These are phyloP conservation scores for Synergus umbraculus DNA, from an alignment of 2,888 invertebrate species.

Conservation along the genomic window DNA sequence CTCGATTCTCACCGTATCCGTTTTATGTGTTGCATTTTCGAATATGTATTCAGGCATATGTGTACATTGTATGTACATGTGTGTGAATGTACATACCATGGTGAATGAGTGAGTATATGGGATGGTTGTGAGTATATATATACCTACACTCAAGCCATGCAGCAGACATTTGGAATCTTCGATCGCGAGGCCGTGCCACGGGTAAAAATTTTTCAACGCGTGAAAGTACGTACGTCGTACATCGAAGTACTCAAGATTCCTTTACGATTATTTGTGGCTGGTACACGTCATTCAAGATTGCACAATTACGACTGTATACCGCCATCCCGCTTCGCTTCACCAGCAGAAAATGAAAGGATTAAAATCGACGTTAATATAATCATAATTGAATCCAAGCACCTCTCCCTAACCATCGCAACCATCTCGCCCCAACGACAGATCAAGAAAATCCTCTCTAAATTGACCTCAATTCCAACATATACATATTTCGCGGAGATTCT, in stretches of 20 bases:
- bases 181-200: conserved; percentile 23
- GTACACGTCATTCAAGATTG: conserved; percentile 40
- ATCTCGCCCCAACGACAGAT: neutral
- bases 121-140: neutral
- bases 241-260: conserved; percentile 54
- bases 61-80: no score
- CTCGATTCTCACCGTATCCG: conserved; percentile 25
- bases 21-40: conserved; percentile 12
- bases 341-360: conserved; percentile 36
- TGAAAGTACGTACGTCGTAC: conserved; percentile 32
- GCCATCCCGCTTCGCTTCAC: conserved; percentile 25
- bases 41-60: neutral
- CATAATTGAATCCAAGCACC: conserved; percentile 31
- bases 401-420: neutral
- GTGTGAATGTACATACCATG: neutral
- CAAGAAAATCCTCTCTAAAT: conserved; percentile 3
- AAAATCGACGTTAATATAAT: conserved; percentile 35
- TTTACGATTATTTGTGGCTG: conserved; percentile 43
- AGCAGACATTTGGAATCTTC: conserved; percentile 28
- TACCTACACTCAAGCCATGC: neutral
- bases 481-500: neutral
- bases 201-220: conserved; percentile 36
- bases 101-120: neutral
- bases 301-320: conserved; percentile 37
- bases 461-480: neutral